phyloP scores from a whole-genome alignment of 2,797 vertebrate species.

The Tiaroga cobitis region DNA sequence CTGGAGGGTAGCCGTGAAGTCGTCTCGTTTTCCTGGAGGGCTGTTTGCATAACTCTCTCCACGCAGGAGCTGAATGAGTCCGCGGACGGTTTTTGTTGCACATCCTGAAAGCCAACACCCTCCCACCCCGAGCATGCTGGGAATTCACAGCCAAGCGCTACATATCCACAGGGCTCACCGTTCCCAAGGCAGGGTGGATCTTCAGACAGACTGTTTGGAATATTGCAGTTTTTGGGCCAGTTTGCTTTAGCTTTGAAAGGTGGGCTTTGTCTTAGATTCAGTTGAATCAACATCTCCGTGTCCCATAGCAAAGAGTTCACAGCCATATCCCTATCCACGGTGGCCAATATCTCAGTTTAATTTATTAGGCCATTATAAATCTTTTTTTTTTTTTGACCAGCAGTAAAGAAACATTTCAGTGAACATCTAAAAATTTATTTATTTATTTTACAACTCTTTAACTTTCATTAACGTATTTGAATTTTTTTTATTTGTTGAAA shows the following conservation, averaged over 20 bases:
- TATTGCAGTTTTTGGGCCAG: neutral
- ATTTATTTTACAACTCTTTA: neutral
- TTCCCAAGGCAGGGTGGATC: slow-evolving; percentile 12
- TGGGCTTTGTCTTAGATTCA: slow-evolving; percentile 29
- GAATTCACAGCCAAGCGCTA: slow-evolving; percentile 45
- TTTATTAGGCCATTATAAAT: neutral
- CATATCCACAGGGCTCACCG: slow-evolving; percentile 17
- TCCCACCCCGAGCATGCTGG: slow-evolving; percentile 52
- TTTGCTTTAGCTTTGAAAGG: slow-evolving; percentile 22
- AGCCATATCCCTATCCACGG: neutral
- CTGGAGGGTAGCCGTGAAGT: slow-evolving; percentile 16
- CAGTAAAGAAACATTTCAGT: neutral
- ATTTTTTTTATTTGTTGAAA: no score
- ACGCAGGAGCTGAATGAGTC: slow-evolving; percentile 34
- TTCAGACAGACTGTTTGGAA: slow-evolving; percentile 21
- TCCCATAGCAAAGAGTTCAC: neutral
- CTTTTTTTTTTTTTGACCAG: neutral
- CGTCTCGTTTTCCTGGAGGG: slow-evolving; percentile 40
- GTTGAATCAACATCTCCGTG: neutral
- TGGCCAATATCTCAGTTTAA: neutral
- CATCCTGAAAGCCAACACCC: slow-evolving; percentile 46
- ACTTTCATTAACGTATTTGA: neutral
- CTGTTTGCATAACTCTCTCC: slow-evolving; percentile 52
- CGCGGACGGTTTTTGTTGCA: slow-evolving; percentile 15
- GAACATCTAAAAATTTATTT: neutral